phyloP scores from a whole-genome alignment of 2,888 invertebrate genomes.

The Ecliptopera silaceata region DNA sequence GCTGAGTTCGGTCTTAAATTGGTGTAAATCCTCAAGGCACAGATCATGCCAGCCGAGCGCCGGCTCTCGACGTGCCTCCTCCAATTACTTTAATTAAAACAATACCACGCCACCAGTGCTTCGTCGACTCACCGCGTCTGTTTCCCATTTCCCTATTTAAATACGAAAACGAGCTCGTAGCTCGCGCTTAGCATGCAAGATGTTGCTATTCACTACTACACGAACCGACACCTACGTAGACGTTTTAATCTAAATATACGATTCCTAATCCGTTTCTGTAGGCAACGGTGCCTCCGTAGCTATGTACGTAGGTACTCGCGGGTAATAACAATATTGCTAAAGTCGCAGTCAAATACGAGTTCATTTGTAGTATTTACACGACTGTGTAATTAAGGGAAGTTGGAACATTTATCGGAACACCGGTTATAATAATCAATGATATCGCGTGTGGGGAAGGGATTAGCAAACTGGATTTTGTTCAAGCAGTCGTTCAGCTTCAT shows the following conservation, averaged over 20 bases:
- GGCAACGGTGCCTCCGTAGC: conserved; percentile 26
- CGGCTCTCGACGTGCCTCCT: conserved; percentile 78
- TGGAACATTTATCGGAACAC: conserved; percentile 19
- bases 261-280: conserved; percentile 41
- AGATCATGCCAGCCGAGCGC: conserved; percentile 77
- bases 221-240: conserved; percentile 51
- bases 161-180: conserved; percentile 80
- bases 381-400: conserved; percentile 27
- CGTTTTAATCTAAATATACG: conserved; percentile 42
- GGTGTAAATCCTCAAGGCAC: conserved; percentile 81
- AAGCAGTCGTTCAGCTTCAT: conserved; percentile 25
- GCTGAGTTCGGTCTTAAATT: conserved; percentile 75
- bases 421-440: conserved; percentile 16
- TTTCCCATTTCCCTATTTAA: conserved; percentile 83
- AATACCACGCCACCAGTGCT: conserved; percentile 78
- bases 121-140: conserved; percentile 79
- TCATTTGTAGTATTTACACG: conserved; percentile 31
- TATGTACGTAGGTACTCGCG: conserved; percentile 26
- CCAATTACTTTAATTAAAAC: conserved; percentile 84
- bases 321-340: conserved; percentile 40
- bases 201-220: conserved; percentile 68
- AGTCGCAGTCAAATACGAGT: conserved; percentile 24
- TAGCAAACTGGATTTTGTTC: conserved; percentile 1
- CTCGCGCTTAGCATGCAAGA: conserved; percentile 75
- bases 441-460: conserved; percentile 9